Conservation (phyloP, 2,113 vertebrate genomes). For the Platysternon megacephalum region DNA sequence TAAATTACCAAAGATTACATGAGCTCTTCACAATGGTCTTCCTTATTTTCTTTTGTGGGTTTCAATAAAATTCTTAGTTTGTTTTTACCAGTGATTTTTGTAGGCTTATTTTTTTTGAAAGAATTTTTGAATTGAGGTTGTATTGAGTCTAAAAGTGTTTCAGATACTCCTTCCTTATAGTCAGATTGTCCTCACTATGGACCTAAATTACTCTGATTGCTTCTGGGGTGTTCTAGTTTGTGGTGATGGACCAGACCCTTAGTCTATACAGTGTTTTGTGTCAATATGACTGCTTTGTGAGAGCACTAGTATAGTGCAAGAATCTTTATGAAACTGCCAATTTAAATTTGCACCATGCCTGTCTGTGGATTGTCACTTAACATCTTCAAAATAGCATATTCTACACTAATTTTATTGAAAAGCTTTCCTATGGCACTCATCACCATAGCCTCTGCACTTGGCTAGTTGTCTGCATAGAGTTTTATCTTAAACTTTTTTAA, state of each 20-base stretch:
- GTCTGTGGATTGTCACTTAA: not conserved
- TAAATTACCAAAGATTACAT: not conserved
- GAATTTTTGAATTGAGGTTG: too few relatives aligned
- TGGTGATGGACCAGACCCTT: too few relatives aligned
- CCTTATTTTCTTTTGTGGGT: not conserved
- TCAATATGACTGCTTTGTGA: not conserved
- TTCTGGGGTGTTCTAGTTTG: not conserved
- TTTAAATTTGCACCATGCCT: not conserved
- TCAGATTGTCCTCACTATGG: not conserved
- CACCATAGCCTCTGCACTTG: rapidly evolving
- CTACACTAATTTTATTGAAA: not conserved
- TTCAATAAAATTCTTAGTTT: not conserved
- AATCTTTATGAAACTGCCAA: not conserved
- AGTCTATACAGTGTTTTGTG: not conserved
- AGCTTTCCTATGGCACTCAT: not conserved
- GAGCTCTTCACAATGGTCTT: not conserved
- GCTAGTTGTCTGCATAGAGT: not conserved
- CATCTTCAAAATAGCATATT: not conserved
- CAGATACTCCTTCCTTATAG: not conserved
- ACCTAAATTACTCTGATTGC: not conserved
- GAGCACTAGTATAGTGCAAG: not conserved
- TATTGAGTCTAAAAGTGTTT: too few relatives aligned
- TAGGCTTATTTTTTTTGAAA: too few relatives aligned
- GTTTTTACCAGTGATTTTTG: not conserved
- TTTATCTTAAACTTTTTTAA: not conserved